Percentiles rank a stretch among this genome's conserved stretches.
These are phyloP conservation scores for Mimachlamys varia DNA, from an alignment of 2,888 invertebrate genomes.

Conservation along the genomic window DNA sequence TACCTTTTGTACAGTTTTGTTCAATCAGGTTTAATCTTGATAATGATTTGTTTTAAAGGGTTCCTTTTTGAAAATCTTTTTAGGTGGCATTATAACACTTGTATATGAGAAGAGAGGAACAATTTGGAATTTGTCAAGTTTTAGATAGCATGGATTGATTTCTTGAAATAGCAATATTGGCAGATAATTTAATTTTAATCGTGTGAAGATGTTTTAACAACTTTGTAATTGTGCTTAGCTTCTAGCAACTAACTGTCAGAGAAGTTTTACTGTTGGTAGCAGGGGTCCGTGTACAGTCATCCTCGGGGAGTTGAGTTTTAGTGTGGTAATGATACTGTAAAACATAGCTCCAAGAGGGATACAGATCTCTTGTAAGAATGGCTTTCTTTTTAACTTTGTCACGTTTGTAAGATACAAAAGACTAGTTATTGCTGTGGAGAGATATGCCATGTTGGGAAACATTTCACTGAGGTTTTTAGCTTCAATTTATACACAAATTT, in stretches of 20 bases:
- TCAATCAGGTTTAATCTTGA: no score
- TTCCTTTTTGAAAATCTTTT: no score
- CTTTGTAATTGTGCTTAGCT: background rate
- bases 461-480: background rate
- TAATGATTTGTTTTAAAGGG: no score
- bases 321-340: background rate
- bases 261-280: background rate
- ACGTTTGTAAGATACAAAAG: background rate
- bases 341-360: background rate
- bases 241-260: background rate
- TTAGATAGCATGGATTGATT: no score
- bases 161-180: no score
- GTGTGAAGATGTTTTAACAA: background rate
- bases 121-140: no score
- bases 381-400: slow-evolving; percentile 27
- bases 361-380: background rate
- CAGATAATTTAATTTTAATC: no score
- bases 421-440: background rate
- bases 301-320: background rate
- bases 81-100: no score
- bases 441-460: background rate
- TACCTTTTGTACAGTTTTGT: no score
- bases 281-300: background rate
- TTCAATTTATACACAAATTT: slow-evolving; percentile 15
- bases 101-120: no score